phyloP scores from a whole-genome alignment of 2,797 vertebrate genomes.

The Nothura maculosa region DNA sequence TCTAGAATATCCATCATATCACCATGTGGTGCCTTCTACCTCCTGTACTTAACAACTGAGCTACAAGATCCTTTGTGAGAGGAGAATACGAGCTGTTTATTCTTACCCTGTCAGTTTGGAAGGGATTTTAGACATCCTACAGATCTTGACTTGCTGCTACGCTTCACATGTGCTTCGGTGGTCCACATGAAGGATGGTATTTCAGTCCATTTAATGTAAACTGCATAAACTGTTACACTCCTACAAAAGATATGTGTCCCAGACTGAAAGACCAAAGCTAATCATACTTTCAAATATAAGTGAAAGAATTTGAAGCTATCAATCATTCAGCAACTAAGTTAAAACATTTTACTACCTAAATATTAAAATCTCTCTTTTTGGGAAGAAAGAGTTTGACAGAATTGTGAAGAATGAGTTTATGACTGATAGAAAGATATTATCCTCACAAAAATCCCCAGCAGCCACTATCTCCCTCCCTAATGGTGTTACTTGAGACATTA shows the following conservation, averaged over 20 bases:
- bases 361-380: conserved; percentile 36
- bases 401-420: neutral
- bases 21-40: neutral
- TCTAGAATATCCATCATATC: neutral
- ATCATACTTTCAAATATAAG: neutral
- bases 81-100: neutral
- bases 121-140: conserved; percentile 22
- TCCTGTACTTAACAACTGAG: neutral
- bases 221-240: conserved; percentile 3
- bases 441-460: neutral
- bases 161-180: conserved; percentile 2
- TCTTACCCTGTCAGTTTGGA: conserved; percentile 12
- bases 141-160: conserved; percentile 18
- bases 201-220: conserved; percentile 30
- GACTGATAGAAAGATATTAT: neutral
- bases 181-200: conserved; percentile 29
- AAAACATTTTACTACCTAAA: conserved; percentile 14
- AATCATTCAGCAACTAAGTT: neutral
- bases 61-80: neutral
- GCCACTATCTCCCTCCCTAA: neutral
- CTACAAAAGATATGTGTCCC: neutral
- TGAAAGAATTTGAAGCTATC: neutral
- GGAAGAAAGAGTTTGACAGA: neutral
- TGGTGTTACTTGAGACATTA: neutral
- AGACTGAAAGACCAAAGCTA: neutral